phyloP scores from a whole-genome alignment of 2,888 invertebrate species.

The Pseudococcus longispinus region DNA sequence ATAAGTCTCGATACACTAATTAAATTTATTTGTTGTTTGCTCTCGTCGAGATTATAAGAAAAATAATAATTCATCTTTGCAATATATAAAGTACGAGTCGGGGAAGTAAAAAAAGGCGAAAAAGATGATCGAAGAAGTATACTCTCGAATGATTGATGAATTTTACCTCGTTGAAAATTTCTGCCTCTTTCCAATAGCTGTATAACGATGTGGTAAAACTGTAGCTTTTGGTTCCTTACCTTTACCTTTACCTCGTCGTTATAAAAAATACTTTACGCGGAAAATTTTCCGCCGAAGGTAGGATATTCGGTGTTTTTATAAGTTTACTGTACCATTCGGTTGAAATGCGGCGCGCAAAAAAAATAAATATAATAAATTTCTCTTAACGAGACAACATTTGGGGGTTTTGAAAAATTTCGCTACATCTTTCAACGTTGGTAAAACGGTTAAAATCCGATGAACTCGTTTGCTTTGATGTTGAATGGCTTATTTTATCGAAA shows the following conservation, averaged over 20 bases:
- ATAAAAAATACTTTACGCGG: neutral
- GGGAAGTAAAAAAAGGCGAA: neutral
- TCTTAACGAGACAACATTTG: neutral
- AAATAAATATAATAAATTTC: neutral
- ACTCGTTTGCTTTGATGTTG: constrained; percentile 26
- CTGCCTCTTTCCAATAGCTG: neutral
- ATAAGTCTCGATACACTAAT: neutral
- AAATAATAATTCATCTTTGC: neutral
- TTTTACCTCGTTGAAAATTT: neutral
- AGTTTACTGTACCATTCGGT: neutral
- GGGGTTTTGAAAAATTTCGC: neutral
- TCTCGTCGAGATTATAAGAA: neutral
- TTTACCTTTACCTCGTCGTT: neutral
- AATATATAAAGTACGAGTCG: neutral
- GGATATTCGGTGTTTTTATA: neutral
- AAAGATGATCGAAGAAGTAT: neutral
- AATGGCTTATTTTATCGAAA: constrained; percentile 29
- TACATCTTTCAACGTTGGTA: neutral
- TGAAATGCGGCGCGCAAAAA: neutral
- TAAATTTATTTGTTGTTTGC: neutral
- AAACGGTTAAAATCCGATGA: neutral
- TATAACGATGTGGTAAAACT: neutral
- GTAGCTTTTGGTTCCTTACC: neutral
- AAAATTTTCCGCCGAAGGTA: neutral
- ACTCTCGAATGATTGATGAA: neutral